A percentile compares a stretch with the other conserved stretches of the same genome.
Conservation (phyloP, 2,888 invertebrate genomes). For the Melinaea marsaeus region DNA sequence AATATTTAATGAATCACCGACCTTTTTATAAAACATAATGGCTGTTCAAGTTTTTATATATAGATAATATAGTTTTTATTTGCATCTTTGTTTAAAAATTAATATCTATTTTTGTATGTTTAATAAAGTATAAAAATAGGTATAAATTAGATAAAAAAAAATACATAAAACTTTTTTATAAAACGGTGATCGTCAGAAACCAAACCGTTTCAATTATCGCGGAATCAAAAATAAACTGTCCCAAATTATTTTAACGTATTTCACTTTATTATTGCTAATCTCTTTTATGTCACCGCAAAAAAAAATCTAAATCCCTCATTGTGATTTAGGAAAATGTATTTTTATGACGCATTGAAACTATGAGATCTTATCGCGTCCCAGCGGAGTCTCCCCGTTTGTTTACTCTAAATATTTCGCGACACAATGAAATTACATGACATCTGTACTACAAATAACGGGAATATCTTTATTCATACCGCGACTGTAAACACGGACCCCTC, state of each 20-base stretch:
- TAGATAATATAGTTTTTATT: not conserved
- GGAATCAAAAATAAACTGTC: not conserved
- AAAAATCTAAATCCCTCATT: conserved; percentile 65
- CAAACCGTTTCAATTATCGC: too few species aligned
- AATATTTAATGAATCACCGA: conserved; percentile 15
- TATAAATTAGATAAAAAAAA: not conserved
- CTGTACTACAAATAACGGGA: conserved; percentile 77
- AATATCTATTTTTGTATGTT: not conserved
- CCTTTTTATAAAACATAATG: conserved; percentile 7
- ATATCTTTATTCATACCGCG: conserved; percentile 77
- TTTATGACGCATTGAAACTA: conserved; percentile 63
- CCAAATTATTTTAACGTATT: conserved; percentile 26
- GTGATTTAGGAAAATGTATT: conserved; percentile 60
- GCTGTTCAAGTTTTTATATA: not conserved
- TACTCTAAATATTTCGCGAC: conserved; percentile 75
- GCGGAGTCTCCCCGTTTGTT: conserved; percentile 68
- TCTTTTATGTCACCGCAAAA: conserved; percentile 62
- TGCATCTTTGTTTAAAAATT: not conserved
- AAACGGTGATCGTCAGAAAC: too few species aligned
- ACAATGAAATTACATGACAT: conserved; percentile 79
- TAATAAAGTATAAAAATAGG: not conserved
- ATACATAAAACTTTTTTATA: too few species aligned
- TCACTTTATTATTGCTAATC: conserved; percentile 56
- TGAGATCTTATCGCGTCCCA: conserved; percentile 68
- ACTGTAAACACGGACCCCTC: conserved; percentile 68